Percentiles rank a stretch among this genome's conserved stretches.
phyloP scores from a whole-genome alignment of 1,140 invertebrate species.

The Goniozus legneri region DNA sequence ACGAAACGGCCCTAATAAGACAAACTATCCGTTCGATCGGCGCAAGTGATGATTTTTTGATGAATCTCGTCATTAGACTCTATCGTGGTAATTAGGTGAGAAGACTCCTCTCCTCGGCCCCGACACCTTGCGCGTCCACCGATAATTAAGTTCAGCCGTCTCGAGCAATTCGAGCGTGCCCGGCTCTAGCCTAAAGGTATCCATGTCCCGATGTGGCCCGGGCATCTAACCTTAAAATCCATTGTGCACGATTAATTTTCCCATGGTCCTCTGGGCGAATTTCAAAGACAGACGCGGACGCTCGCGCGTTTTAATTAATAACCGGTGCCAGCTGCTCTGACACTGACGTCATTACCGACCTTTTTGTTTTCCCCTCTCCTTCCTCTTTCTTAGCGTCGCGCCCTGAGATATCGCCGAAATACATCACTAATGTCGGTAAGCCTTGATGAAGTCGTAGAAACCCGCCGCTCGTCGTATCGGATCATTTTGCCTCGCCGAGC shows the following conservation, averaged over 20 bases:
- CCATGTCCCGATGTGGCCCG: slow-evolving; percentile 25
- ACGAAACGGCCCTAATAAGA: too few species aligned
- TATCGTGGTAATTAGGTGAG: slow-evolving; percentile 29
- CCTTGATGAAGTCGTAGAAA: slow-evolving; percentile 43
- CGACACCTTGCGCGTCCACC: slow-evolving; percentile 2
- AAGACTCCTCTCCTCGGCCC: slow-evolving; percentile 2
- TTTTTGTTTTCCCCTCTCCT: slow-evolving; percentile 29
- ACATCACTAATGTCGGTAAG: slow-evolving; percentile 38
- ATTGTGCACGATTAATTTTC: slow-evolving; percentile 46
- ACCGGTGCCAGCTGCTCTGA: slow-evolving; percentile 41
- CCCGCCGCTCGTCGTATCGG: slow-evolving; percentile 14
- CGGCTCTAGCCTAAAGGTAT: slow-evolving; percentile 37
- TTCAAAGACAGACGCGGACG: slow-evolving; percentile 31
- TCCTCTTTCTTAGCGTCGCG: slow-evolving; percentile 19
- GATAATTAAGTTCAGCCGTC: slow-evolving; percentile 35
- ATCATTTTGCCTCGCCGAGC: too few species aligned
- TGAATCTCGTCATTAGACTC: slow-evolving; percentile 33
- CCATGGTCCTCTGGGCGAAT: slow-evolving; percentile 35
- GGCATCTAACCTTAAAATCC: slow-evolving; percentile 33
- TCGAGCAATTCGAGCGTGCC: slow-evolving; percentile 28
- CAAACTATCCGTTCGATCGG: too few species aligned
- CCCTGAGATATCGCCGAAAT: slow-evolving; percentile 41
- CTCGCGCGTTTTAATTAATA: slow-evolving; percentile 50
- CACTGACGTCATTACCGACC: slow-evolving; percentile 45
- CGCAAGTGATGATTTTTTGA: slow-evolving; percentile 38